Percentiles rank a stretch among this genome's conserved stretches.
These are phyloP conservation scores for Schizopygopsis pylzovi DNA, from an alignment of 2,797 vertebrate genomes.

Conservation along the genomic window DNA sequence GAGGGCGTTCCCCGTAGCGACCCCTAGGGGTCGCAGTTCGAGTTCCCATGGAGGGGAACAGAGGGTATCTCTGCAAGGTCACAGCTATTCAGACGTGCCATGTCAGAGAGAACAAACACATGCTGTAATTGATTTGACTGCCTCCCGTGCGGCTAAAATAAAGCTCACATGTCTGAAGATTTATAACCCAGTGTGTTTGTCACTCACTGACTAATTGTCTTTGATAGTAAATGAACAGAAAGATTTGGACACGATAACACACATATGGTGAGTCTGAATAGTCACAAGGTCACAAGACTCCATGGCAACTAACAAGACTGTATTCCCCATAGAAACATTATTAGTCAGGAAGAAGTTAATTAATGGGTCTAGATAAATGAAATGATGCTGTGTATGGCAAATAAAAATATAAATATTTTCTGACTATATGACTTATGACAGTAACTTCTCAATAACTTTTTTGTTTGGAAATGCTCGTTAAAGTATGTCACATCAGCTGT, in stretches of 20 bases:
- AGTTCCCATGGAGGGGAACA: too few species aligned
- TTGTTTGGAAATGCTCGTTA: too few species aligned
- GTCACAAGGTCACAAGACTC: background rate
- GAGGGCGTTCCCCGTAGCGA: too few species aligned
- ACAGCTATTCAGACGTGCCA: slow-evolving; percentile 50
- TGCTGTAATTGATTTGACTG: slow-evolving; percentile 73
- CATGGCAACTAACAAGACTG: background rate
- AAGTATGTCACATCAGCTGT: background rate
- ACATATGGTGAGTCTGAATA: background rate
- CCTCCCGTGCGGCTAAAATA: slow-evolving; percentile 50
- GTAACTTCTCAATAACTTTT: background rate
- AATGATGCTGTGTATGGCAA: background rate
- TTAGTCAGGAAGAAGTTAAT: background rate
- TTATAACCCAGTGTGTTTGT: slow-evolving; percentile 66
- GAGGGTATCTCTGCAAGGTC: slow-evolving; percentile 61
- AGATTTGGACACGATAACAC: background rate
- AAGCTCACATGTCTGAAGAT: slow-evolving; percentile 63
- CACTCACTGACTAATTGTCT: slow-evolving; percentile 56
- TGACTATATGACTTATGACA: background rate
- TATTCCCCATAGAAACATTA: background rate
- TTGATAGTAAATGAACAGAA: slow-evolving; percentile 26
- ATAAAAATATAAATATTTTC: background rate
- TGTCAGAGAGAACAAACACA: slow-evolving; percentile 62
- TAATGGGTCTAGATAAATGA: background rate
- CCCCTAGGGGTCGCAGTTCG: too few species aligned